Conservation (phyloP, 37 sponge, comb jelly and placozoan genomes). For the Spongilla lacustris region DNA sequence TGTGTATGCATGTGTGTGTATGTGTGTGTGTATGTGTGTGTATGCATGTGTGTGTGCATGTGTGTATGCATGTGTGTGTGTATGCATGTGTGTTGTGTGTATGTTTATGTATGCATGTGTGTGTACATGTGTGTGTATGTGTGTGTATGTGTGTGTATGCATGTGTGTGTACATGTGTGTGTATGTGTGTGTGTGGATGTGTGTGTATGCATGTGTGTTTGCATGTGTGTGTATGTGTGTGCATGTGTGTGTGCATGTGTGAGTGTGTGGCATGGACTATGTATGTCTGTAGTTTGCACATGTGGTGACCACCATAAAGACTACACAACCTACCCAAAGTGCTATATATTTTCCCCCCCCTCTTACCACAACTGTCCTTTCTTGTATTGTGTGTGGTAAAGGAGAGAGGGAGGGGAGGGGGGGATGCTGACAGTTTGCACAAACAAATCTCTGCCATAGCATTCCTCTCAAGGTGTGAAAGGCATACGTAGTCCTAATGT, state of each 20-base stretch:
- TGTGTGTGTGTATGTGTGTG: slow-evolving; percentile 5
- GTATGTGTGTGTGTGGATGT: neutral
- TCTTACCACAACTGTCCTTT: no score
- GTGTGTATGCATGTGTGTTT: no score
- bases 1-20: neutral
- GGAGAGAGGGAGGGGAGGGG: neutral
- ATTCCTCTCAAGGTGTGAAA: neutral
- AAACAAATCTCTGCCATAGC: neutral
- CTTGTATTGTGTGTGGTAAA: no score
- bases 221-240: no score
- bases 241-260: no score
- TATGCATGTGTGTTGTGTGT: neutral
- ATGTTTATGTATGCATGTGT: slow-evolving; percentile 9
- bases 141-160: neutral
- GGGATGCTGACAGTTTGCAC: no score
- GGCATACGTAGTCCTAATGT: neutral
- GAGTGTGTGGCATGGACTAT: no score
- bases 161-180: neutral
- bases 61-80: neutral
- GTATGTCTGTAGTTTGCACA: no score
- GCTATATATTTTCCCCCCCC: no score
- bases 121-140: neutral
- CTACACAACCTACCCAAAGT: no score
- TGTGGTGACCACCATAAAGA: no score
- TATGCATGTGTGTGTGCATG: neutral